Evolutionary conservation across 2,888 invertebrate species (phyloP).

Genomic region (Stomorhina lunata): DNA sequence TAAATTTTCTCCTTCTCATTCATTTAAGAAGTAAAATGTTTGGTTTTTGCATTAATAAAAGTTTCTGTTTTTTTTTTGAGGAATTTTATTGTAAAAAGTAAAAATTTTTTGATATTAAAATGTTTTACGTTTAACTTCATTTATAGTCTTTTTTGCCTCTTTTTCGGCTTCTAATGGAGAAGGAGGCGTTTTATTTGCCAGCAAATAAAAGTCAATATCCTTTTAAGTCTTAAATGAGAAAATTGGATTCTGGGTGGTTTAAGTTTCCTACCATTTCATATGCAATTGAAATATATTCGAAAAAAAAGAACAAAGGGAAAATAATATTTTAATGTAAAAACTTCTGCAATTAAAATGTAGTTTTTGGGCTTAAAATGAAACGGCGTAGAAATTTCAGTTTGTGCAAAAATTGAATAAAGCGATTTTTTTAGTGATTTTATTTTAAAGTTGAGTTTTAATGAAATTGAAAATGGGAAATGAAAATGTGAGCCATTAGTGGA

Average conservation of each 20-base stretch:
- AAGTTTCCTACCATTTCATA: background rate
- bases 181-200: slow-evolving; percentile 39
- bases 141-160: background rate
- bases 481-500: background rate
- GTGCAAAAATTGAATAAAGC: background rate
- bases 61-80: background rate
- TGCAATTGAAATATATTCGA: no score
- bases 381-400: background rate
- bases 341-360: slow-evolving; percentile 64
- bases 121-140: background rate
- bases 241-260: background rate
- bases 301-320: background rate
- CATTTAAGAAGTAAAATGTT: background rate
- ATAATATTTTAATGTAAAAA: slow-evolving; percentile 53
- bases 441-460: background rate
- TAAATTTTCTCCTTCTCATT: background rate
- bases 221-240: slow-evolving; percentile 44
- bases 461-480: background rate
- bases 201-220: slow-evolving; percentile 52
- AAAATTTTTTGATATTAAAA: slow-evolving; percentile 33
- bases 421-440: no score
- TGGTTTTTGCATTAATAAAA: background rate
- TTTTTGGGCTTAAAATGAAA: slow-evolving; percentile 20
- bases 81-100: slow-evolving; percentile 23
- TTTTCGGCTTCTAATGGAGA: background rate